A percentile compares a stretch with the other conserved stretches of the same genome.
Conservation (phyloP, 37 sponge, comb jelly and placozoan species). For the Spongia lamella region DNA sequence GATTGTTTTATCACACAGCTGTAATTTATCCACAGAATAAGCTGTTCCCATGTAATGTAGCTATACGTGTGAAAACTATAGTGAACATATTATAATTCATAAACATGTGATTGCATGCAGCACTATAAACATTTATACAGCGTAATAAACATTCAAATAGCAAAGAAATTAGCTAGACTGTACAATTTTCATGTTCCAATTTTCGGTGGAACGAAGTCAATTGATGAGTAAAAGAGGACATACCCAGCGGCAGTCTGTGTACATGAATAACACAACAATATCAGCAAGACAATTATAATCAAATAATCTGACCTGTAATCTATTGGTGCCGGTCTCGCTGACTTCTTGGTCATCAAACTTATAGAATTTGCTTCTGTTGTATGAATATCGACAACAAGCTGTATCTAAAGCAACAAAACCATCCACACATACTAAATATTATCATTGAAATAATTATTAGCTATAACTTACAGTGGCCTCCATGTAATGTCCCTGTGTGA, state of each 20-base stretch:
- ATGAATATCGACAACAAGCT: constrained; percentile 58
- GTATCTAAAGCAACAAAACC: constrained; percentile 41
- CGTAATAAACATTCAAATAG: too few relatives aligned
- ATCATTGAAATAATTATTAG: background rate
- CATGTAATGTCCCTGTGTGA: constrained; percentile 58
- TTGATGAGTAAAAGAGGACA: constrained; percentile 64
- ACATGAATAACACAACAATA: too few relatives aligned
- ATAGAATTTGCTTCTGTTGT: constrained; percentile 45
- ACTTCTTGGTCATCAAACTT: constrained; percentile 83
- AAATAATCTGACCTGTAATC: constrained; percentile 57
- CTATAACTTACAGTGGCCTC: constrained; percentile 74
- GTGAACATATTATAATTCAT: too few relatives aligned
- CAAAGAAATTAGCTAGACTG: too few relatives aligned
- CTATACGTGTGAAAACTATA: too few relatives aligned
- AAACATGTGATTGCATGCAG: too few relatives aligned
- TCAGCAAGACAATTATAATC: too few relatives aligned
- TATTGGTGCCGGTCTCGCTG: constrained; percentile 24
- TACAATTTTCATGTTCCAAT: background rate
- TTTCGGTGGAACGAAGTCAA: constrained; percentile 47
- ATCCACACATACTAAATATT: background rate
- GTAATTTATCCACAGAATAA: too few relatives aligned
- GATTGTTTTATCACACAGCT: too few relatives aligned
- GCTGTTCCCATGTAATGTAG: too few relatives aligned
- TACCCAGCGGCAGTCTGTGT: constrained; percentile 37
- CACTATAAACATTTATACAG: too few relatives aligned